Evolutionary conservation across 2,888 invertebrate genomes (phyloP), one percentile per base, ranked within the genome.

Genomic region (Eupithecia dodoneata): DNA sequence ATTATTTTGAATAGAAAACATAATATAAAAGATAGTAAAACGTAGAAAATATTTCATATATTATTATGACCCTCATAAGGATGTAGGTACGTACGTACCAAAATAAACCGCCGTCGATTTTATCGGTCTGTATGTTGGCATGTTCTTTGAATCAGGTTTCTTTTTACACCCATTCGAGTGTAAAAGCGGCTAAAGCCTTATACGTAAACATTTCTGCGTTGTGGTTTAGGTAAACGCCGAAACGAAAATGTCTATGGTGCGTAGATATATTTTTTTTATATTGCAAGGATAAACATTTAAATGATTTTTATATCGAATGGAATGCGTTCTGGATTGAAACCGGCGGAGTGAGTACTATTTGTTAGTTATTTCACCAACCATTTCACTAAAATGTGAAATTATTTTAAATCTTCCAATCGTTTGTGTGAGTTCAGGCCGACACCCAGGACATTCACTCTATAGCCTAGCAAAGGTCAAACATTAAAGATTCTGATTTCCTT

Each of bases 401-500:
- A 59, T 10, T 9, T 59, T 59, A n/a, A 18, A 18, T 9, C 9
- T 2, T 59, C 18, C 30, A 30, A 30, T 30, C 18, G 63, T 30
- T 63, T 63, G 18, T 30, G 59, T 5, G 59, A 18, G 18, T 30
- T 63, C 10, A 63, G 59, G 10, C 30, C 12, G 59, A 12, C 59
- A 30, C 18, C 18, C n/a, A 63, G 63, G 63, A 30, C 15, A 63
- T 63, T 63, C 30, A 63, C 63, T 63, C 30, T 10, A 63, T 12
- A 63, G 63, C 18, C 3, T 30, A 30, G 67, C 30, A 75, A 70
- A 81, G 71, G 79, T 67, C 78, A 44, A 76, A 72, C 76, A 42
- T 85, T 78, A 83, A 85, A 81, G 79, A 83, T 85, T 83, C 80
- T 78, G 82, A 80, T 83, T 84, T 84, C 79, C 79, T 81, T 80